phyloP scores from a whole-genome alignment of 2,888 invertebrate species.

The Apotomis betuletana region DNA sequence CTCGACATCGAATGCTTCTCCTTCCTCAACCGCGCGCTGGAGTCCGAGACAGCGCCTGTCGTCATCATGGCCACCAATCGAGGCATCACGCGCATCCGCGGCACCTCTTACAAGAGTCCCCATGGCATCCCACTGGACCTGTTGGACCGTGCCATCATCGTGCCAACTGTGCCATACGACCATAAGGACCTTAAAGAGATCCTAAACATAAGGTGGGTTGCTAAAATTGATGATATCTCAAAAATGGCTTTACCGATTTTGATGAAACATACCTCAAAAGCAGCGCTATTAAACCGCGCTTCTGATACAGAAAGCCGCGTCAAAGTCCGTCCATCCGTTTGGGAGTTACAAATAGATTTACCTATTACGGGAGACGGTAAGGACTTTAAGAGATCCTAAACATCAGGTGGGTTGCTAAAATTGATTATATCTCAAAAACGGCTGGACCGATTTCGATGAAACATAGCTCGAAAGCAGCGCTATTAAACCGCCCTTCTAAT shows the following conservation, averaged over 20 bases:
- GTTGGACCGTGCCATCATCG: conserved; percentile 97
- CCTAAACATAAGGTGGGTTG: conserved; percentile 88
- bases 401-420: neutral
- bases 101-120: conserved; percentile 96
- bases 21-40: conserved; percentile 97
- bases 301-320: neutral
- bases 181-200: conserved; percentile 96
- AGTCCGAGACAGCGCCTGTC: conserved; percentile 98
- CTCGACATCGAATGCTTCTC: conserved; percentile 99
- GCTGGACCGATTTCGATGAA: neutral
- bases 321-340: neutral
- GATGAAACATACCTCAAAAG: neutral
- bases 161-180: conserved; percentile 94
- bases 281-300: neutral
- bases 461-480: neutral
- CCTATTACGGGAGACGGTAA: no score
- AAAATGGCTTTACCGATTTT: neutral
- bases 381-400: no score
- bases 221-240: neutral
- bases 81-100: conserved; percentile 96
- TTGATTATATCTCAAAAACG: neutral
- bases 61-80: conserved; percentile 99
- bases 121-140: conserved; percentile 99
- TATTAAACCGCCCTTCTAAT: neutral
- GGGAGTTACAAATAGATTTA: no score